phyloP scores from a whole-genome alignment of 2,113 vertebrate genomes.

The Pterocles burchelli region DNA sequence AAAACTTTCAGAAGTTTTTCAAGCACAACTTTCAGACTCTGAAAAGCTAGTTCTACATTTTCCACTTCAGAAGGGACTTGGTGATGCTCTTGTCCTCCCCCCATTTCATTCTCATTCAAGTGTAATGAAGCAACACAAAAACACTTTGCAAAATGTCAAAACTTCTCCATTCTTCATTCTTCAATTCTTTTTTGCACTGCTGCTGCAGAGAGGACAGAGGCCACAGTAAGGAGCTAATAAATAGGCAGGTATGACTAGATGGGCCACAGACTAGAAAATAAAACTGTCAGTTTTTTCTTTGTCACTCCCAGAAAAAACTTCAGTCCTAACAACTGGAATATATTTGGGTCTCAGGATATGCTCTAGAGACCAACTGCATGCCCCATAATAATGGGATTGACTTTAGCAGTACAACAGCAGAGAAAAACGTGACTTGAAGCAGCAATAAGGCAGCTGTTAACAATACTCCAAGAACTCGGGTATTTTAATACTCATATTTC shows the following conservation, averaged over 20 bases:
- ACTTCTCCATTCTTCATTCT: not conserved
- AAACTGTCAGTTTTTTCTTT: not conserved
- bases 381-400: not conserved
- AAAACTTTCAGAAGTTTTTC: not conserved
- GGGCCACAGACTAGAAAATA: constrained; percentile 2
- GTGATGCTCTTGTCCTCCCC: not conserved
- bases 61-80: not conserved
- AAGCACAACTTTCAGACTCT: not conserved
- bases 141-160: not conserved
- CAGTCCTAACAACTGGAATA: not conserved
- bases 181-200: not conserved
- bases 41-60: not conserved
- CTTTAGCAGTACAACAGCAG: not conserved
- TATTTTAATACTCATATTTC: constrained; percentile 19
- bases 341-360: not conserved
- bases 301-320: not conserved
- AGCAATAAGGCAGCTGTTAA: constrained; percentile 16
- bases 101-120: constrained; percentile 29
- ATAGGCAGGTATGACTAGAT: not conserved
- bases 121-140: constrained; percentile 22
- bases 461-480: not conserved
- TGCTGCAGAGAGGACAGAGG: constrained; percentile 4
- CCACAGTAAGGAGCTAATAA: constrained; percentile 9
- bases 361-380: not conserved
- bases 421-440: not conserved